A percentile compares a stretch with the other conserved stretches of the same genome.
These are phyloP conservation scores for Psittacula cyanocephala DNA, from an alignment of 2,113 vertebrate species.

Conservation along the genomic window DNA sequence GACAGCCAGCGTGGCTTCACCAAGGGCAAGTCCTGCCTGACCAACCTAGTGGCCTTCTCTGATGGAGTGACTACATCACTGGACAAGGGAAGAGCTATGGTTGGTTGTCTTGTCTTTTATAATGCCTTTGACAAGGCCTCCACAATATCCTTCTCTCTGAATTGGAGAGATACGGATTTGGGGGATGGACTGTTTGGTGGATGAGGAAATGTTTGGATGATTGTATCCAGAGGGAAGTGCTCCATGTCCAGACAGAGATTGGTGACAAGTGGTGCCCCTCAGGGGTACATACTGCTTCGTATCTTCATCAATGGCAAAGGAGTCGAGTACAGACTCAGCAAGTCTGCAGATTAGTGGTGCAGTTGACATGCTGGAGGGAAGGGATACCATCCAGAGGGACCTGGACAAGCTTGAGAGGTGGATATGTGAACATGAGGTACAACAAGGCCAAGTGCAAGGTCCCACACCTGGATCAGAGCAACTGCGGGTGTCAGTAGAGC, in stretches of 20 bases:
- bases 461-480: neutral
- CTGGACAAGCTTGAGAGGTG: neutral
- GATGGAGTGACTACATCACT: neutral
- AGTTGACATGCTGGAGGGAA: neutral
- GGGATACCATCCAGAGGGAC: neutral
- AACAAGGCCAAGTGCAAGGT: neutral
- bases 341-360: neutral
- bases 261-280: neutral
- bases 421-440: neutral
- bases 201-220: neutral
- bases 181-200: neutral
- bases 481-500: neutral
- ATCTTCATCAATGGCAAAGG: neutral
- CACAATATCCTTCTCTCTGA: neutral
- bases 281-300: neutral
- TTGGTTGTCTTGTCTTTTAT: neutral
- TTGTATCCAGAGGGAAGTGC: neutral
- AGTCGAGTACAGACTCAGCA: neutral
- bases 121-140: neutral
- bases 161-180: neutral
- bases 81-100: neutral
- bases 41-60: neutral
- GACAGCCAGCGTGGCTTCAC: neutral
- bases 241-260: neutral
- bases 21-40: neutral